phyloP scores from a whole-genome alignment of 2,888 invertebrate species.

The Sabellastarte sp. region DNA sequence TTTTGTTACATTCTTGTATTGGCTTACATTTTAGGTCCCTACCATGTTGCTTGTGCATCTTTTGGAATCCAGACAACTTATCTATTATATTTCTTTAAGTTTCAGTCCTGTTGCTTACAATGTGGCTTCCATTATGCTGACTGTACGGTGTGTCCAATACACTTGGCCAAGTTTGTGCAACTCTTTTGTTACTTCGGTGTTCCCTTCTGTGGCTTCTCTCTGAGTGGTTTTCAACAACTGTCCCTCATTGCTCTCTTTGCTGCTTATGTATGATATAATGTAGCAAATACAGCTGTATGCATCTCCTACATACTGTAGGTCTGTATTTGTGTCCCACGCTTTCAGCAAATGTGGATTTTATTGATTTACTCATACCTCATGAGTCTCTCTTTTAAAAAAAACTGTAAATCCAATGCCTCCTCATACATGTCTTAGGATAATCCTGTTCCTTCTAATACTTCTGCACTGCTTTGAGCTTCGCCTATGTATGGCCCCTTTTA shows the following conservation, averaged over 20 bases:
- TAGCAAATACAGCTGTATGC: not conserved
- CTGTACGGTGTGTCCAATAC: not conserved
- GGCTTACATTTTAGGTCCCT: no score
- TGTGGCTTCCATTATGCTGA: constrained; percentile 1
- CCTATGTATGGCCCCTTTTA: no score
- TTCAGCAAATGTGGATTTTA: not conserved
- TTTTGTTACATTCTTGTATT: no score
- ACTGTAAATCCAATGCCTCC: no score
- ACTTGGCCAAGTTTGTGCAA: not conserved
- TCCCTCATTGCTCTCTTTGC: not conserved
- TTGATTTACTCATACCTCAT: not conserved
- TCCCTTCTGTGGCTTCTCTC: not conserved
- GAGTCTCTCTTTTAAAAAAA: not conserved
- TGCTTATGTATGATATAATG: not conserved
- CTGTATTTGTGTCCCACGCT: not conserved
- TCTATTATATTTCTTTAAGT: not conserved
- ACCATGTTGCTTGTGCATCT: no score
- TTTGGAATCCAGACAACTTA: not conserved
- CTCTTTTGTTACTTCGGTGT: not conserved
- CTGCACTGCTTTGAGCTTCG: no score
- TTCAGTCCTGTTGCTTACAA: not conserved
- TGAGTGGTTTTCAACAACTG: not conserved
- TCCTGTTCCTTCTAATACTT: no score
- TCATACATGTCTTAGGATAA: no score
- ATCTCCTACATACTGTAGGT: constrained; percentile 1